Evolutionary conservation across 2,888 invertebrate species (phyloP), one percentile per base, ranked within the genome.

Genomic region (Leucoptera coffeella): DNA sequence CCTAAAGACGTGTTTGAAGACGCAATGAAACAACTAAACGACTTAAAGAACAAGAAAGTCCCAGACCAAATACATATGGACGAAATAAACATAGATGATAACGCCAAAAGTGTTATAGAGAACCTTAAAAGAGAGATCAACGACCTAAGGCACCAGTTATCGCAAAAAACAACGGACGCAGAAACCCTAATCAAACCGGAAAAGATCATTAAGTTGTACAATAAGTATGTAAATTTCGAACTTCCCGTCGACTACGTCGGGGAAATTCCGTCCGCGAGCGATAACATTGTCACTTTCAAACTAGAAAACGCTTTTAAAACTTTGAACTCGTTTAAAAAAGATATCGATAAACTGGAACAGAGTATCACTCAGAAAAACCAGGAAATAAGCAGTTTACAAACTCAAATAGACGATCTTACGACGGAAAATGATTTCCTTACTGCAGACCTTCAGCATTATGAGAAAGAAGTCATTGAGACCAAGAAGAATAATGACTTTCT

Each of bases 401-500:
- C 69, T 19, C 73, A 76, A 46, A 73, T 78, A 36, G 76, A 78
- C 34, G 77, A 75, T 34, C 41, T 71, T 11, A 58, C 59, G 2
- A 50, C 59, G 14, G 72, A 72, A 43, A 71, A 72, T 40, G 69
- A 72, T 40, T 67, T 64, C 29, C 41, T 71, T 2, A 60, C 61
- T 12, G 53, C 61, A 2, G 72, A 72, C 36, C 46, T 72, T 17
- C 56, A 62, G 34, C 69, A 69, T 29, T 50, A 71, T 14, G 82
- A 82, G 51, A 75, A 76, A 35, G 80, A 79, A 46, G 55, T 75
- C 23, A 62, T 72, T 30, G 80, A 81, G 43, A 69, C 82, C 45
- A 78, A 80, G 51, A 79, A 80, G 45, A 83, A 81, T 45, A 83
- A 83, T 41, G 82, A 81, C 40, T 65, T 80, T 30, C 53, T 83